Conservation (phyloP, 2,797 vertebrate species). For the Rhincodon typus region DNA sequence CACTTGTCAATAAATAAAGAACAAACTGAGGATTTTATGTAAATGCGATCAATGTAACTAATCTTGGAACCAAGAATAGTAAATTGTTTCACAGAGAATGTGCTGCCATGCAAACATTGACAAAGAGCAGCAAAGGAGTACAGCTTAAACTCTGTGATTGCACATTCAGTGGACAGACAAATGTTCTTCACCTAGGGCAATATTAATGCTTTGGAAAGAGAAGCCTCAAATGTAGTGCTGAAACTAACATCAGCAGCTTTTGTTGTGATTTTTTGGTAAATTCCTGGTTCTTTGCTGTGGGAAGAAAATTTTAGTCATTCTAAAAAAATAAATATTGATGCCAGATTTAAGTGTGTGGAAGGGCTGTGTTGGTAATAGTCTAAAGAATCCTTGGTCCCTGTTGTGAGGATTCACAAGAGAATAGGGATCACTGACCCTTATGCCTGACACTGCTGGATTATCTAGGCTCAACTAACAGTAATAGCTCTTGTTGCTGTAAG, state of each 20-base stretch:
- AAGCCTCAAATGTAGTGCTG: background rate
- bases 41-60: background rate
- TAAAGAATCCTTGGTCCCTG: background rate
- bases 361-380: background rate
- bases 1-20: background rate
- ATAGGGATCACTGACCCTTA: background rate
- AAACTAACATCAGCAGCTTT: background rate
- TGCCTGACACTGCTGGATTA: background rate
- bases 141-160: background rate
- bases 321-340: background rate
- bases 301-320: background rate
- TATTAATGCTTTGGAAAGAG: background rate
- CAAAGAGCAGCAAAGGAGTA: background rate
- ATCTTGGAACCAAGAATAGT: background rate
- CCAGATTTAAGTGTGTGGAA: background rate
- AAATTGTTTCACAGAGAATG: background rate
- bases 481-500: background rate
- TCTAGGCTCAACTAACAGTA: background rate
- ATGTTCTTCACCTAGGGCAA: background rate
- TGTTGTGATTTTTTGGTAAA: background rate
- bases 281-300: background rate
- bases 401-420: background rate
- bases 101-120: background rate
- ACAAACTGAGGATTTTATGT: conserved; percentile 13
- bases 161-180: background rate